Percentiles rank a stretch among this genome's conserved stretches.
phyloP scores from a whole-genome alignment of 2,888 invertebrate species.

The Pherbina coryleti region DNA sequence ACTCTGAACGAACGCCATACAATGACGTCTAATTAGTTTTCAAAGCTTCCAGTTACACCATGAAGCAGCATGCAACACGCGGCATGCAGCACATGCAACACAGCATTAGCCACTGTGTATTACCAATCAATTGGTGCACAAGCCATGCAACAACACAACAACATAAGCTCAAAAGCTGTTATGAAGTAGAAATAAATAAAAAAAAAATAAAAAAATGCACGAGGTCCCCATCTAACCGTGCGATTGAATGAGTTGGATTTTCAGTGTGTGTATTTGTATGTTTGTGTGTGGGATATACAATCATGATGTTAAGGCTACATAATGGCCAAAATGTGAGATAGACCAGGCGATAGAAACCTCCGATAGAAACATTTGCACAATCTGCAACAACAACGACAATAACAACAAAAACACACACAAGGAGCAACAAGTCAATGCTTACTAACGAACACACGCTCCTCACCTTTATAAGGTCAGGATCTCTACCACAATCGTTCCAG shows the following conservation, averaged over 20 bases:
- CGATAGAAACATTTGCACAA: constrained; percentile 23
- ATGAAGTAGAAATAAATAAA: constrained; percentile 1
- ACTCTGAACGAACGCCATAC: constrained; percentile 7
- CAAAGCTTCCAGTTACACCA: constrained; percentile 50
- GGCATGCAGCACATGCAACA: constrained; percentile 26
- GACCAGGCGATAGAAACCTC: constrained; percentile 16
- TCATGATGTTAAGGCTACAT: constrained; percentile 38
- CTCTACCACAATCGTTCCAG: constrained; percentile 34
- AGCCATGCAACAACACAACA: constrained; percentile 10
- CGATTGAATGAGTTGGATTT: not conserved
- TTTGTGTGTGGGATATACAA: constrained; percentile 26
- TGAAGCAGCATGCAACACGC: constrained; percentile 1
- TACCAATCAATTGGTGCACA: constrained; percentile 36
- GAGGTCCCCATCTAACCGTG: not conserved
- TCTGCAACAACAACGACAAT: constrained; percentile 15
- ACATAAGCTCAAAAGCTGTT: not conserved
- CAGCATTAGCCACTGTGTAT: constrained; percentile 34
- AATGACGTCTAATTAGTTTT: constrained; percentile 52
- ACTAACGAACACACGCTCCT: constrained; percentile 62
- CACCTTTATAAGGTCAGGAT: constrained; percentile 64
- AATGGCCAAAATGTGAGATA: constrained; percentile 36
- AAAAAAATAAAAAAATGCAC: not conserved
- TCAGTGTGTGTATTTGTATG: not conserved
- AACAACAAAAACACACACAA: constrained; percentile 16
- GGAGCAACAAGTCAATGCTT: constrained; percentile 20